Base-by-base conservation (phyloP, 2,888 invertebrate genomes). In the Drosophila maculinotata region DNA sequence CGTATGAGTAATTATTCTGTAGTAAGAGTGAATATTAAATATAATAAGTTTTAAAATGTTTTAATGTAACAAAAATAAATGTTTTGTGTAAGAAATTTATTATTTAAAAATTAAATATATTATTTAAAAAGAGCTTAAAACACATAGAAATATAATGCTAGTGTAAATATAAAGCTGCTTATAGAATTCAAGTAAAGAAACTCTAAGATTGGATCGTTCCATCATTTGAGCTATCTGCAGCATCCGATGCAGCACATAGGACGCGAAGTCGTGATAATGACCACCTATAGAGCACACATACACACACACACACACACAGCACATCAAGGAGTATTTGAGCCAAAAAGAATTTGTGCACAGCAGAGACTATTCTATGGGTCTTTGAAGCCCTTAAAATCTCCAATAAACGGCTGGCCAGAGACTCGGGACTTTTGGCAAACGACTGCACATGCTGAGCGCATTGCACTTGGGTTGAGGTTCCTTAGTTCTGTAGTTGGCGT, bases 221-320 rank as follows among this genome's bases (percentile, higher is more conserved):
- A 65, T 60, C 64, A 62, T 60, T 56, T 51, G 23, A 53, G 36
- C 47, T 57, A 52, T 60, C 65, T 60, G 62, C 66, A 48, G 42
- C 53, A 38, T 38, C 63, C 39, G 25, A 67, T 54, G 38, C 48
- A 60, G 39, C 54, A 59, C 59, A 85, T 69, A 64, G 72, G 69
- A 79, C 66, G 49, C 58, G 9, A 54, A 75, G 69, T 75, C 70
- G 86, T 82, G 86, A 85, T 88, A 87, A 87, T 87, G 86, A 88
- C 88, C 86, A 87, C 86, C 88, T 88, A 82, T 84, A 87, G 86
- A 75, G 86, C 72, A 75, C 85, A 81, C 70, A 73, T 84, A 81
- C 69, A 66, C 76, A 74, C 68, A 78, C 72, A 58, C 66, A 69
- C 59, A 56, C 20, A 20, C 2, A 47, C 41, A 17, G n/a, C n/a